Conservation (phyloP, 2,888 invertebrate species). For the Archaeoteleia sp. region DNA sequence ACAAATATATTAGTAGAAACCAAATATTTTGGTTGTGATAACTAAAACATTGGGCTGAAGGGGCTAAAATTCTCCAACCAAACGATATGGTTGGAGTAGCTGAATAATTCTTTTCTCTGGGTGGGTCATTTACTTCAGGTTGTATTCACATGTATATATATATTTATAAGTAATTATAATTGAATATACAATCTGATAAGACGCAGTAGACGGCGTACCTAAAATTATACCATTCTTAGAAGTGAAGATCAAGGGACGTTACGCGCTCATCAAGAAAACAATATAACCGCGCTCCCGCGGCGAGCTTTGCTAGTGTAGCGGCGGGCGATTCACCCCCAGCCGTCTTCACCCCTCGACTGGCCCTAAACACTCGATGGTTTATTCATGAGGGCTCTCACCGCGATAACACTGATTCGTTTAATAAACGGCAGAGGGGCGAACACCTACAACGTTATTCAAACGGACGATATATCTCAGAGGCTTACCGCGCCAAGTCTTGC, state of each 20-base stretch:
- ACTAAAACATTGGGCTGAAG: too few relatives aligned
- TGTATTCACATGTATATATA: too few relatives aligned
- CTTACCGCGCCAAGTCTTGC: constrained; percentile 34
- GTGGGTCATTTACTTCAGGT: too few relatives aligned
- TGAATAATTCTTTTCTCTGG: too few relatives aligned
- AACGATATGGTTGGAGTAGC: too few relatives aligned
- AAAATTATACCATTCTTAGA: constrained; percentile 1
- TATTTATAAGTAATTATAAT: too few relatives aligned
- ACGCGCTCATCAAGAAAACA: constrained; percentile 74
- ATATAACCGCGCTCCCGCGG: constrained; percentile 72
- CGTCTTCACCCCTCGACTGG: constrained; percentile 40
- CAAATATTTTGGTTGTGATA: too few relatives aligned
- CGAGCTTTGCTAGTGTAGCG: constrained; percentile 61
- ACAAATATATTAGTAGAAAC: too few relatives aligned
- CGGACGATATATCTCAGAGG: constrained; percentile 70
- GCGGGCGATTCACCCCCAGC: constrained; percentile 16
- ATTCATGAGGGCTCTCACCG: constrained; percentile 73
- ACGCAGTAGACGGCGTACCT: too few relatives aligned
- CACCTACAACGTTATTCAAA: constrained; percentile 69
- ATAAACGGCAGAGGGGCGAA: constrained; percentile 69
- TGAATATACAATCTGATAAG: too few relatives aligned
- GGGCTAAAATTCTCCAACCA: too few relatives aligned
- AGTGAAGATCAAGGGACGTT: constrained; percentile 58
- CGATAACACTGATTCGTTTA: constrained; percentile 75
- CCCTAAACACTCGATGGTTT: constrained; percentile 73